phyloP scores from a whole-genome alignment of 1,140 invertebrate species.

The Drosophila pachea region DNA sequence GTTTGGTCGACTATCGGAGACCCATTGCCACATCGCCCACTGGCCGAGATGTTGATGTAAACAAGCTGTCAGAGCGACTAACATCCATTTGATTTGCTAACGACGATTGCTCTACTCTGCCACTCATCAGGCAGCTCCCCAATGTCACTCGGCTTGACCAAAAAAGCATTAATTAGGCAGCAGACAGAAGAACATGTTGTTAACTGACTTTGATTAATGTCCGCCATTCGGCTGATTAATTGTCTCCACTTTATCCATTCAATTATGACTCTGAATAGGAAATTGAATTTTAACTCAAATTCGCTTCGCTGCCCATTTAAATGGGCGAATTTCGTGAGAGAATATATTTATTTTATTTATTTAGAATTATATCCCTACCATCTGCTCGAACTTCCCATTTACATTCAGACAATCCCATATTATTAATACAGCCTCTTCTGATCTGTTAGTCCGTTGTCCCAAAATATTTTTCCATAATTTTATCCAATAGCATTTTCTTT shows the following conservation, averaged over 20 bases:
- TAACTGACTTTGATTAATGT: constrained; percentile 20
- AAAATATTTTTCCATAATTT: too few species aligned
- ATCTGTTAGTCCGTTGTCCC: too few species aligned
- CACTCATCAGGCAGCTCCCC: not conserved
- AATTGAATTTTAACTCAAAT: not conserved
- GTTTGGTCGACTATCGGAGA: constrained; percentile 27
- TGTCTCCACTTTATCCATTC: not conserved
- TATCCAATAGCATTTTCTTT: too few species aligned
- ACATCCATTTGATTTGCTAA: constrained; percentile 60
- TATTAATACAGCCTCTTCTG: too few species aligned
- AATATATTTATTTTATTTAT: too few species aligned
- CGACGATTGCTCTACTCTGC: constrained; percentile 38
- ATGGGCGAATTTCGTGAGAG: too few species aligned
- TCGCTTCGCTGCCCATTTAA: not conserved
- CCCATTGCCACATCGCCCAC: constrained; percentile 20
- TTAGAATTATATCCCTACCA: too few species aligned
- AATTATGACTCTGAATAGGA: not conserved
- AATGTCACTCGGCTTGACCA: constrained; percentile 3
- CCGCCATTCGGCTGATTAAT: not conserved
- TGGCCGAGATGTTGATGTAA: constrained; percentile 54
- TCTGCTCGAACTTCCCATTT: too few species aligned
- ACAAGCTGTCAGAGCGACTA: constrained; percentile 67
- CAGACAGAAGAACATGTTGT: constrained; percentile 6
- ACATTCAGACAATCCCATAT: too few species aligned
- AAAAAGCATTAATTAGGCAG: constrained; percentile 16